These are phyloP conservation scores for Eustalomyia histrio DNA, from an alignment of 2,888 invertebrate genomes.

Conservation along the genomic window DNA sequence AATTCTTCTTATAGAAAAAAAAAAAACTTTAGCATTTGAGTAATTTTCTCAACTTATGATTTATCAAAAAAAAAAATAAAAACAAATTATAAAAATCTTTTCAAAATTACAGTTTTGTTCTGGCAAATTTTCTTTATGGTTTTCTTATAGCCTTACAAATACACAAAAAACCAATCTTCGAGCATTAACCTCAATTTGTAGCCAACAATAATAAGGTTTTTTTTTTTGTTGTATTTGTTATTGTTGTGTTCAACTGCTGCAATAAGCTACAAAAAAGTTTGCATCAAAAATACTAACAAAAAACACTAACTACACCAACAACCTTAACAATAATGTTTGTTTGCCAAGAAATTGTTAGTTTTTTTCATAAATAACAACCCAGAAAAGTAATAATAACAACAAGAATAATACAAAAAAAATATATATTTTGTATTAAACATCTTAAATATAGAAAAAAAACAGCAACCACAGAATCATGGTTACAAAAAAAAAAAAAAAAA, in stretches of 20 bases:
- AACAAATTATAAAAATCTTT: slow-evolving; percentile 7
- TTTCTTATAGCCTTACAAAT: slow-evolving; percentile 12
- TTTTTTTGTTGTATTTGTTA: slow-evolving; percentile 33
- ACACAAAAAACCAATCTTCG: slow-evolving; percentile 51
- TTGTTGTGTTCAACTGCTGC: slow-evolving; percentile 33
- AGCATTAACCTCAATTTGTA: slow-evolving; percentile 66
- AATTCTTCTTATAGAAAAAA: background rate
- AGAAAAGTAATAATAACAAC: slow-evolving; percentile 58
- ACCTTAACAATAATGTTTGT: slow-evolving; percentile 57
- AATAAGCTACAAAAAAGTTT: slow-evolving; percentile 33
- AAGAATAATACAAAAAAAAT: slow-evolving; percentile 37
- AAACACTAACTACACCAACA: slow-evolving; percentile 46
- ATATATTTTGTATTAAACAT: slow-evolving; percentile 63
- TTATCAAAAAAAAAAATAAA: background rate
- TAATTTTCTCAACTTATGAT: background rate
- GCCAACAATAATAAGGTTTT: slow-evolving; percentile 64
- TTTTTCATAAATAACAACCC: slow-evolving; percentile 58
- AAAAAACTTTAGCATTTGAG: background rate
- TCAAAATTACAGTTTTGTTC: slow-evolving; percentile 11
- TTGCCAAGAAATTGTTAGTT: slow-evolving; percentile 66
- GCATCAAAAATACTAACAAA: slow-evolving; percentile 31
- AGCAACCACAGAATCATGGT: slow-evolving; percentile 60
- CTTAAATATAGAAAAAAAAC: slow-evolving; percentile 49
- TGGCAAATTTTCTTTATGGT: slow-evolving; percentile 29
- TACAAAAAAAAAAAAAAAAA: slow-evolving; percentile 46